Evolutionary conservation across 35 echinoderm and acorn worm genomes (phyloP), one percentile per base, ranked within the genome.

Genomic region (Ophioderma brevispina): DNA sequence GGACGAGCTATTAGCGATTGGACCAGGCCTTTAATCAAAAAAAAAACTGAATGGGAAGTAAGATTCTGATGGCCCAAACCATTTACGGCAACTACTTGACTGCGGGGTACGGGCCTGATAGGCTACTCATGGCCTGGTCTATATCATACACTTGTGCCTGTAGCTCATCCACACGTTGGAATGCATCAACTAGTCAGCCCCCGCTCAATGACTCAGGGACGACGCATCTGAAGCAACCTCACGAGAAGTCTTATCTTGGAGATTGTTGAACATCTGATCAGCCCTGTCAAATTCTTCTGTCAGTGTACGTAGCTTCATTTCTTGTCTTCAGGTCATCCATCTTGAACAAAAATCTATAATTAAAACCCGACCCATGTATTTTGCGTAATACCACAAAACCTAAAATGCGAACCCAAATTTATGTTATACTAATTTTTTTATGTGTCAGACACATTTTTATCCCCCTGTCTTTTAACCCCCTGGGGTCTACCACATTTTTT

Each of bases 71-170:
- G n/a, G n/a, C n/a, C 17, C 41, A 46, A 46, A 4, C 41, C 17
- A 31, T 39, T 36, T 30, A 30, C 23, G 28, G 81, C 35, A 89
- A 92, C 95, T 82, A 99, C 97, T 99, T 83, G 89, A n/a, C 87
- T 8, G 93, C 87, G 33, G 97, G 95, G 77, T 83, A 90, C 10
- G 97, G 97, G 43, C 97, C 81, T 25, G 96, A 97, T 63, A 95
- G 86, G 85, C 75, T 95, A 30, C 84, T 90, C 39, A 97, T 78
- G 13, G 93, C 97, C n/a, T 64, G 81, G 84, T 99, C 97, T 41
- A 93, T 95, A 85, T 99, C 97, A 70, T 99, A 99, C 0, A 99
- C 97, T 40, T 99, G 97, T 0, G 97, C 91, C 81, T 99, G 97
- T n/a, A 99, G 77, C 39, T 99, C 97, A 91, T 99, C 97, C 0